Base-by-base conservation (phyloP, 2,113 vertebrate species). In the Syrmaticus mikado region DNA sequence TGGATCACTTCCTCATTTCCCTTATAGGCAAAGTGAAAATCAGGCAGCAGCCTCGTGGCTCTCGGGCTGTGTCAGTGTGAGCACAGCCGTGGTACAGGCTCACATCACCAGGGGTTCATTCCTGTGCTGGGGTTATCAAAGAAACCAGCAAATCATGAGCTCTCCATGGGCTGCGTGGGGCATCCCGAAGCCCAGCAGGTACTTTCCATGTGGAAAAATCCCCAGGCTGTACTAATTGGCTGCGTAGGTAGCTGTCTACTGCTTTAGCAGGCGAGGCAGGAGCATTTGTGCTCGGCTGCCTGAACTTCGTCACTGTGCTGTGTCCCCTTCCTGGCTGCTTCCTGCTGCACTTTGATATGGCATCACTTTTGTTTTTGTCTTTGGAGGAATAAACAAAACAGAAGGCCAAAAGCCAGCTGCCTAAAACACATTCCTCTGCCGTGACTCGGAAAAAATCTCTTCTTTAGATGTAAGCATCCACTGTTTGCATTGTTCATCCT, bases 361-460 rank as follows among this genome's bases (percentile, higher is more conserved):
- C 7, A 1, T 92, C 70, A 55, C 52, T 92, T 87, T 48, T 87
- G 70, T 13, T 84, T 95, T 92, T 86, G 84, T 61, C 85, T 92
- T 88, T 81, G 70, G n/a, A 66, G 67, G 28, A 50, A 13, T 90
- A 92, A 96, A 86, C 46, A 92, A 90, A 95, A 41, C 41, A 77
- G 45, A 78, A 57, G 38, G 78, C 45, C 48, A 75, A 93, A 75
- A 91, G 27, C 24, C 77, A 85, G 67, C 46, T 61, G 40, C 20
- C 78, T 90, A 85, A 93, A 95, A 72, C 38, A 70, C 75, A 73
- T 53, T 80, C 45, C 58, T 92, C 50, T 85, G 80, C 77, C 73
- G 32, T 85, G 32, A 40, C 32, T 30, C 21, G 22, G 50, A 38
- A 82, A 46, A 55, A 60, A 53, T 57, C 34, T 91, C 65, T 79